Conservation (phyloP, 2,797 vertebrate species). For the Pelobates cultripes region DNA sequence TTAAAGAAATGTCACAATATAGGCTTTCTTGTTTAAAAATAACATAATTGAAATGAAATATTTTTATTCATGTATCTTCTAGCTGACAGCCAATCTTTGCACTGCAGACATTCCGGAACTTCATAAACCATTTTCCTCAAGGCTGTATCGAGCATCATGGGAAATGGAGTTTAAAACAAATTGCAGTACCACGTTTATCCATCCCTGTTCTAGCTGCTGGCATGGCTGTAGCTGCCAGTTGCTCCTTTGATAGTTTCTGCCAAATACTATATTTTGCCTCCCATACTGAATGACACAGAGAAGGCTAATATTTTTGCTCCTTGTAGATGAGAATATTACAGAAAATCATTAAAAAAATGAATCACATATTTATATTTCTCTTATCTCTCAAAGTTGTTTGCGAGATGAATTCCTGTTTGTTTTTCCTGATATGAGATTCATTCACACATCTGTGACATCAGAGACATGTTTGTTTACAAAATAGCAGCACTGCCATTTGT, state of each 20-base stretch:
- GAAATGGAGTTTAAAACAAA: not conserved
- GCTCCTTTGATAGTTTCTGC: too few species aligned
- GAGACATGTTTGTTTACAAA: slow-evolving; percentile 36
- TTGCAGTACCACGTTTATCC: not conserved
- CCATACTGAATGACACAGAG: not conserved
- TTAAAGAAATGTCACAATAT: too few species aligned
- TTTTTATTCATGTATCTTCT: too few species aligned
- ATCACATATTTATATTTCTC: not conserved
- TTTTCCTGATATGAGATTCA: not conserved
- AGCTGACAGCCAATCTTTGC: too few species aligned
- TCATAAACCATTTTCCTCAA: too few species aligned
- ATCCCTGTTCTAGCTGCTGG: too few species aligned
- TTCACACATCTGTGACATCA: slow-evolving; percentile 19
- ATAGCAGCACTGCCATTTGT: slow-evolving; percentile 12
- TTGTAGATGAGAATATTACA: not conserved
- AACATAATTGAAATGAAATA: too few species aligned
- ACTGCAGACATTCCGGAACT: too few species aligned
- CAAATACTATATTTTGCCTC: not conserved
- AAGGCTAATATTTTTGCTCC: not conserved
- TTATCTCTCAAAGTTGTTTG: not conserved
- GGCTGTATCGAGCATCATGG: too few species aligned
- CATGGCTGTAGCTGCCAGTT: too few species aligned
- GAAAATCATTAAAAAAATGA: not conserved
- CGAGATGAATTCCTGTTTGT: not conserved
- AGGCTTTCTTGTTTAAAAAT: too few species aligned